Conservation (phyloP, 2,113 vertebrate genomes). For the Zeus faber region DNA sequence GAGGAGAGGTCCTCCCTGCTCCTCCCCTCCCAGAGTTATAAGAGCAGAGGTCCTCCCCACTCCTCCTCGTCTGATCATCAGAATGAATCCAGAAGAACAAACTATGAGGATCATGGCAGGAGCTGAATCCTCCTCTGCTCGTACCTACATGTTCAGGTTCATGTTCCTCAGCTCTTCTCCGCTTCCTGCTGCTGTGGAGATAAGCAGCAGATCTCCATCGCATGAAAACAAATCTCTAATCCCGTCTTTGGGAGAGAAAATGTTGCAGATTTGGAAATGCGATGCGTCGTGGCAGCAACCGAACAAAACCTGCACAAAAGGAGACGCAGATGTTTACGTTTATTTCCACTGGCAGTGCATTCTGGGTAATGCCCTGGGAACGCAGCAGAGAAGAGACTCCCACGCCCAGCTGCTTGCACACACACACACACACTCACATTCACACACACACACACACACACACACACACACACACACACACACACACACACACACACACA, state of each 20-base stretch:
- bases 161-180: no score
- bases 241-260: background rate
- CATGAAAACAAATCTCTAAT: background rate
- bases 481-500: background rate
- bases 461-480: constrained; percentile 10
- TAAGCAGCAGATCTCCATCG: no score
- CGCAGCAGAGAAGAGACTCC: constrained; percentile 49
- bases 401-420: constrained; percentile 42
- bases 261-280: constrained; percentile 12
- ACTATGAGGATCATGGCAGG: no score
- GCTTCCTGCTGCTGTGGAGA: no score
- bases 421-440: constrained; percentile 22
- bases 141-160: no score
- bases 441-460: constrained; percentile 36
- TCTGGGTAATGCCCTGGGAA: constrained; percentile 44
- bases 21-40: no score
- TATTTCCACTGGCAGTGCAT: constrained; percentile 64
- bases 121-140: no score
- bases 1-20: background rate
- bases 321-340: constrained; percentile 67
- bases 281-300: constrained; percentile 15
- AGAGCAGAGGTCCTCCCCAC: no score
- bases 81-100: no score
- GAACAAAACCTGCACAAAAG: constrained; percentile 58
- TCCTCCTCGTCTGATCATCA: no score